phyloP scores from a whole-genome alignment of 1,140 invertebrate genomes.

The Eupristina koningsbergeri region DNA sequence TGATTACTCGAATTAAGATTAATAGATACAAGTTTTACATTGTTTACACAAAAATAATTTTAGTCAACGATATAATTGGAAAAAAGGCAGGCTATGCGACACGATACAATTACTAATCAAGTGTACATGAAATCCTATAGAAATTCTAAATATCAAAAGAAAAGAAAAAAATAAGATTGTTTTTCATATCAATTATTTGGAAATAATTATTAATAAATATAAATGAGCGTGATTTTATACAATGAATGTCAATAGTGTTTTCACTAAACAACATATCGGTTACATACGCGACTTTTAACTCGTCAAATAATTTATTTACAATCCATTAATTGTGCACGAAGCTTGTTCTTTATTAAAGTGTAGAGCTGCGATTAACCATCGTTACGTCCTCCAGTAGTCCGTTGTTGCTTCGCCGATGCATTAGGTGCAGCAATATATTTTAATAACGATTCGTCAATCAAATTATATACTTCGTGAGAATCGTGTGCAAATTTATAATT shows the following conservation, averaged over 20 bases:
- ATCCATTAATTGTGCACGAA: neutral
- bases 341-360: neutral
- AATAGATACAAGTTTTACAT: too few relatives aligned
- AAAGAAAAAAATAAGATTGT: neutral
- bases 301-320: neutral
- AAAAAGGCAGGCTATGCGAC: too few relatives aligned
- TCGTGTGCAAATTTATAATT: neutral
- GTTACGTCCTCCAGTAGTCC: neutral
- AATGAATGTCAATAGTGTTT: too few relatives aligned
- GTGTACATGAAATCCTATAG: too few relatives aligned
- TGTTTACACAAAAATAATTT: too few relatives aligned
- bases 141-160: too few relatives aligned
- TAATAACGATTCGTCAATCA: constrained; percentile 11
- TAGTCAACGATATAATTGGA: too few relatives aligned
- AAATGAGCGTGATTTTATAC: neutral
- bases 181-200: neutral
- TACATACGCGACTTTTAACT: neutral
- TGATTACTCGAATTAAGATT: too few relatives aligned
- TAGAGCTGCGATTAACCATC: neutral
- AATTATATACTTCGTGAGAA: constrained; percentile 21
- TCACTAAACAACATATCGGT: too few relatives aligned
- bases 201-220: neutral
- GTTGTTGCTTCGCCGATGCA: neutral
- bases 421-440: neutral
- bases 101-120: too few relatives aligned